phyloP scores from a whole-genome alignment of 2,888 invertebrate species.

The Pyrocoelia pectoralis region DNA sequence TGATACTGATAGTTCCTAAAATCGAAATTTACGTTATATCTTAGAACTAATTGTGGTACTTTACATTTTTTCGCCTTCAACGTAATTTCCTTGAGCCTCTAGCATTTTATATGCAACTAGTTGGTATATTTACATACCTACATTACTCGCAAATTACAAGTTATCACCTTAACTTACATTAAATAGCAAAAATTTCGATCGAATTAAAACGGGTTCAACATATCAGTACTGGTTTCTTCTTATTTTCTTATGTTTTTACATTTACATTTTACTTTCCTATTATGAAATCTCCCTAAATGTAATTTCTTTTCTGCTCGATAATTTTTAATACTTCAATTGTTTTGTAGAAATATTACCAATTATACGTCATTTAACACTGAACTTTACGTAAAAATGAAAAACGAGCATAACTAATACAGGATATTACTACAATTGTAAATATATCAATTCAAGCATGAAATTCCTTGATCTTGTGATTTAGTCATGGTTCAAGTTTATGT shows the following conservation, averaged over 20 bases:
- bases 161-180: conserved; percentile 16
- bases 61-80: not conserved
- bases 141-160: conserved; percentile 24
- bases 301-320: not conserved
- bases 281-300: not conserved
- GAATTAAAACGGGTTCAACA: conserved; percentile 21
- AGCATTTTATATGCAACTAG: conserved; percentile 8
- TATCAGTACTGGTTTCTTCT: conserved; percentile 9
- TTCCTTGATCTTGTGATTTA: not conserved
- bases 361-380: not conserved
- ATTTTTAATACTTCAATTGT: not conserved
- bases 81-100: conserved; percentile 14
- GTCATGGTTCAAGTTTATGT: conserved; percentile 6
- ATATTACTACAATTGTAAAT: conserved; percentile 7
- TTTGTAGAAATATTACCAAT: no score
- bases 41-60: not conserved
- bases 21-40: conserved; percentile 13
- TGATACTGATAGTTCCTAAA: conserved; percentile 12
- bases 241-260: not conserved
- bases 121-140: conserved; percentile 31
- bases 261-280: conserved; percentile 4
- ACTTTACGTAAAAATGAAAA: not conserved
- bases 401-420: not conserved
- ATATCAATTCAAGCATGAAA: conserved; percentile 7
- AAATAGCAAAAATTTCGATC: conserved; percentile 14